Evolutionary conservation across 2,113 vertebrate species (phyloP).

Genomic region (Cervus canadensis): DNA sequence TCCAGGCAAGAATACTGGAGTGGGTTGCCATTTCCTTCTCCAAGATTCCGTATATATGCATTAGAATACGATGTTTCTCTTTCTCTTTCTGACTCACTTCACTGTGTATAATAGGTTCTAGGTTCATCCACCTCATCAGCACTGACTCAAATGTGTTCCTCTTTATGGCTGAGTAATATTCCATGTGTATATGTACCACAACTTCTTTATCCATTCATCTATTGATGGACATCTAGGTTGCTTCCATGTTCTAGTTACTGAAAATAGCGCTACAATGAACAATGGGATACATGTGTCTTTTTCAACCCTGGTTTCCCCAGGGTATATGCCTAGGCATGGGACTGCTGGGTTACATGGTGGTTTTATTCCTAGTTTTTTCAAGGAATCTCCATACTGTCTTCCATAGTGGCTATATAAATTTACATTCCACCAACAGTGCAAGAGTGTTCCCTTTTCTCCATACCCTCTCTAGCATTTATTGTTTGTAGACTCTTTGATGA

Average conservation of each 20-base stretch:
- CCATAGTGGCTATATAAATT: background rate
- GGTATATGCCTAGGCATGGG: background rate
- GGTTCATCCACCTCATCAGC: background rate
- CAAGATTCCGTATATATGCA: background rate
- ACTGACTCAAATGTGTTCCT: background rate
- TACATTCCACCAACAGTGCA: background rate
- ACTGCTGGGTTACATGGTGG: no score
- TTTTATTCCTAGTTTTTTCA: background rate
- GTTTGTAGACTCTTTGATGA: background rate
- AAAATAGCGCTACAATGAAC: background rate
- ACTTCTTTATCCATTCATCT: background rate
- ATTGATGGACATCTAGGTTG: background rate
- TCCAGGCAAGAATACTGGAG: no score
- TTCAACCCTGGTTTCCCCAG: background rate
- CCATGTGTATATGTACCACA: background rate
- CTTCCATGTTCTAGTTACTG: background rate
- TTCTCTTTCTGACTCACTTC: background rate
- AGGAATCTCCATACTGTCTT: background rate
- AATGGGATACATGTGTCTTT: background rate
- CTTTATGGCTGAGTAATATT: background rate
- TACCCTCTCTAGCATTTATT: background rate
- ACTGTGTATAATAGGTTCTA: background rate
- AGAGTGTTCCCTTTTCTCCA: background rate
- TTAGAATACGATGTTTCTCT: background rate
- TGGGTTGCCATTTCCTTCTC: no score